Conservation (phyloP, 2,888 invertebrate species). For the Luffia ferchaultella region DNA sequence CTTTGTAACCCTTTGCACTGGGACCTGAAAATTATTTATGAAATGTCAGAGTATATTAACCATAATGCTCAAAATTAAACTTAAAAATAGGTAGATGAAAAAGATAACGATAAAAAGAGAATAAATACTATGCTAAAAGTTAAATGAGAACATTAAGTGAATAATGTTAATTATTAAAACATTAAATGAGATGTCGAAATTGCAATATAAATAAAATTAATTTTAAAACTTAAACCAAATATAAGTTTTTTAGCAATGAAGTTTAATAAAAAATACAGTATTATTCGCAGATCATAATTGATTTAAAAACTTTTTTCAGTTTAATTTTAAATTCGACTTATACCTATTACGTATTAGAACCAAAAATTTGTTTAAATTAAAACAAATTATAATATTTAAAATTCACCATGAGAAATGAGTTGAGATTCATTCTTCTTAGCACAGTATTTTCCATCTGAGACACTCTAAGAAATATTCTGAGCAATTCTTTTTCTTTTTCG, state of each 20-base stretch:
- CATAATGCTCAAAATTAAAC: background rate
- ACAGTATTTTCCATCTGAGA: conserved; percentile 97
- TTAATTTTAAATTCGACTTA: background rate
- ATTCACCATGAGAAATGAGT: conserved; percentile 95
- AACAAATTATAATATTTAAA: background rate
- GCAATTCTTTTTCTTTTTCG: conserved; percentile 93
- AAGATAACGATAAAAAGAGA: background rate
- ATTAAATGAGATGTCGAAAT: too few relatives aligned
- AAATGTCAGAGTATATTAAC: too few relatives aligned
- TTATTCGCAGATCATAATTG: too few relatives aligned
- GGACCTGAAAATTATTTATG: conserved; percentile 68
- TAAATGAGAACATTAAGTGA: background rate
- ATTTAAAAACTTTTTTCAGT: background rate
- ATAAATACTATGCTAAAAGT: background rate
- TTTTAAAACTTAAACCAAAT: too few relatives aligned
- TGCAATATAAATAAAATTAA: too few relatives aligned
- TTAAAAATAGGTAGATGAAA: background rate
- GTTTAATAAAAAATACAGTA: too few relatives aligned
- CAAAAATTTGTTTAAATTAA: background rate
- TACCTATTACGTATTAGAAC: background rate
- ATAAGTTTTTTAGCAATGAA: too few relatives aligned
- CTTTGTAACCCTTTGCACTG: conserved; percentile 96
- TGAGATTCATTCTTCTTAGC: conserved; percentile 92
- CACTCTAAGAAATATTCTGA: conserved; percentile 92
- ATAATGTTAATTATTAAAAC: too few relatives aligned